Evolutionary conservation across 1,140 invertebrate genomes (phyloP), one percentile per base, ranked within the genome.

Genomic region (Ceratina calcarata): DNA sequence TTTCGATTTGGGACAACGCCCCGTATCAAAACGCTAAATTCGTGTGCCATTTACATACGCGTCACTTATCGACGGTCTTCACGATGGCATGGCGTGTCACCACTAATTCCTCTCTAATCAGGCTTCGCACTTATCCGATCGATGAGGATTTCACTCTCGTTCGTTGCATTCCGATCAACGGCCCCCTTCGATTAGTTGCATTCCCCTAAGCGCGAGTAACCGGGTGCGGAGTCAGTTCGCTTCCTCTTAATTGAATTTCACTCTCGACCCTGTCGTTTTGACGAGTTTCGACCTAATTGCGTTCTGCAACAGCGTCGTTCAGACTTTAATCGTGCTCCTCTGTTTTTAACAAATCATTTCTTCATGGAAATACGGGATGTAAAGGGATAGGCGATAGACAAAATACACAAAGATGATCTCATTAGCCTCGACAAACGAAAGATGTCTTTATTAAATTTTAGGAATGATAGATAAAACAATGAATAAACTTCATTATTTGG

Each of bases 221-320:
- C 22, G 16, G 8, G 58, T 20, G 12, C 12, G 53, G 64, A 73
- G 71, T 71, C 73, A 81, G 82, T 82, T 77, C 65, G 72, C 24
- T 70, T 66, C 72, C 69, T 45, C 76, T 86, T 84, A 86, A 86
- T 82, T 77, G 45, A 69, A 84, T 87, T 86, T 86, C 74, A 61
- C 64, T 74, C 77, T 74, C 72, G 22, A n/a, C 45, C 70, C 79
- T 37, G 51, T 74, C 70, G 62, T 75, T 85, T 73, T n/a, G 60
- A 78, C 75, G 79, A 76, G 78, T 79, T 85, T 75, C 75, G 71
- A 85, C 75, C 84, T 76, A 85, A 86, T 85, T 85, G 80, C 71
- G 65, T 79, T 85, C 79, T 61, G 51, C 16, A 60, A 69, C 61
- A 37, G 24, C 22, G 32, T 58, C 75, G 61, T 78, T 69, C 58